phyloP scores from a whole-genome alignment of 1,140 invertebrate species.

The Diorhabda sublineata region DNA sequence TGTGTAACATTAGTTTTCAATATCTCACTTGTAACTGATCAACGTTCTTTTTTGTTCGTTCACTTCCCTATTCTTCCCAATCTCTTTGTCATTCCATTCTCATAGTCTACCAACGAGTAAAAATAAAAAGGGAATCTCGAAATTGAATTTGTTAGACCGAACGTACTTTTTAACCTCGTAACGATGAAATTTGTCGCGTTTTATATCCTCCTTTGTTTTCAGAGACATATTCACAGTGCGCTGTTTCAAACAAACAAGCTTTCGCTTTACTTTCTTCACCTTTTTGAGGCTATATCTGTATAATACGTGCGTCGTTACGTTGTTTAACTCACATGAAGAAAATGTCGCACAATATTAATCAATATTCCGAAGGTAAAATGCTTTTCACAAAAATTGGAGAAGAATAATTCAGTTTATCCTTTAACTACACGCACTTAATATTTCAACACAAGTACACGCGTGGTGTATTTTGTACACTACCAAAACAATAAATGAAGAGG shows the following conservation, averaged over 20 bases:
- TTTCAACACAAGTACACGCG: no score
- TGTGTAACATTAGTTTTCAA: neutral
- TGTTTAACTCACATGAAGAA: neutral
- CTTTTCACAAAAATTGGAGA: no score
- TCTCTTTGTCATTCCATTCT: neutral
- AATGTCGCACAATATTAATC: neutral
- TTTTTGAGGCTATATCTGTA: neutral
- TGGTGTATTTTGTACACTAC: no score
- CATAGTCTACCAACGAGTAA: neutral
- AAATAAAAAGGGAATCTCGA: slow-evolving; percentile 1
- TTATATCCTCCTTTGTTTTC: neutral
- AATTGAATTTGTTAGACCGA: slow-evolving; percentile 1
- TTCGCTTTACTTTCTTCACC: neutral
- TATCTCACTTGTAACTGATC: neutral
- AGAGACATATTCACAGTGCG: neutral
- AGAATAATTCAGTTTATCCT: no score
- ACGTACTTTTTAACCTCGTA: neutral
- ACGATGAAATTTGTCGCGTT: neutral
- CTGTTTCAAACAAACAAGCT: neutral
- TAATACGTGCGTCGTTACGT: neutral
- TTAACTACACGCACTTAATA: no score
- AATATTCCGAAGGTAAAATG: no score
- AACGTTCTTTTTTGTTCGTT: neutral
- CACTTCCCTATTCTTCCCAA: neutral
- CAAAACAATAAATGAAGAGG: no score